phyloP scores from a whole-genome alignment of 2,888 invertebrate genomes.

The Drosophila imparisetae region DNA sequence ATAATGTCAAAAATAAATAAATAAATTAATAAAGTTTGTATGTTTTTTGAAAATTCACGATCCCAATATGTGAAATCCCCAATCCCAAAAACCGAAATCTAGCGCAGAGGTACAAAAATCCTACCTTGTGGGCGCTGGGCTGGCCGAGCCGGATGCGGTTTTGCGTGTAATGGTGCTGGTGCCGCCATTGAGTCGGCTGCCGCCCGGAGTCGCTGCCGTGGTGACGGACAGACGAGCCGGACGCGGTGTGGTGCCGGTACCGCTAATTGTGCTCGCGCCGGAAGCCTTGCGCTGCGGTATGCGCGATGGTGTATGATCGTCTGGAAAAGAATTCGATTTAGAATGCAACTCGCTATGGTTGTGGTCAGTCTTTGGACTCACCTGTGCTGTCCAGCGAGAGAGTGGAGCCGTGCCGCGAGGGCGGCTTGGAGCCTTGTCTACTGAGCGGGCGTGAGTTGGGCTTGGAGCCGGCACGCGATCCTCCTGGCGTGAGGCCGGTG shows the following conservation, averaged over 20 bases:
- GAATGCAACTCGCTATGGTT: not conserved
- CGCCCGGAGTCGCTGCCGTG: constrained; percentile 82
- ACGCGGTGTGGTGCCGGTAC: constrained; percentile 74
- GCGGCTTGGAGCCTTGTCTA: constrained; percentile 94
- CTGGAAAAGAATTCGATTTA: constrained; percentile 40
- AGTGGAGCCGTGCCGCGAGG: constrained; percentile 96
- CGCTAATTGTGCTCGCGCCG: constrained; percentile 86
- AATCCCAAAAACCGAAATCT: not conserved
- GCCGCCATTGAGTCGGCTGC: constrained; percentile 87
- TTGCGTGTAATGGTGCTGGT: constrained; percentile 86
- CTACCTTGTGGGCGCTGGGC: constrained; percentile 92
- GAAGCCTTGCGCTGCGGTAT: constrained; percentile 91
- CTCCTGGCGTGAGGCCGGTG: constrained; percentile 90
- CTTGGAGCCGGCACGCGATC: constrained; percentile 90
- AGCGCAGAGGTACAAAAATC: not conserved
- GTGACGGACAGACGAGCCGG: constrained; percentile 53
- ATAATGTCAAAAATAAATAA: constrained; percentile 64
- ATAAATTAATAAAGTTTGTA: constrained; percentile 60
- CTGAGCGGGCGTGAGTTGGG: constrained; percentile 94
- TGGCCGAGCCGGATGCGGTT: constrained; percentile 91
- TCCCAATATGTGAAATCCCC: constrained; percentile 6
- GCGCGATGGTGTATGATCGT: constrained; percentile 89
- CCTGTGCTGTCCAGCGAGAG: constrained; percentile 95
- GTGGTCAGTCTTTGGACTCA: constrained; percentile 73
- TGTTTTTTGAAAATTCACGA: constrained; percentile 8